Base-by-base conservation (phyloP, 2,797 vertebrate genomes). In the Agapornis canus region DNA sequence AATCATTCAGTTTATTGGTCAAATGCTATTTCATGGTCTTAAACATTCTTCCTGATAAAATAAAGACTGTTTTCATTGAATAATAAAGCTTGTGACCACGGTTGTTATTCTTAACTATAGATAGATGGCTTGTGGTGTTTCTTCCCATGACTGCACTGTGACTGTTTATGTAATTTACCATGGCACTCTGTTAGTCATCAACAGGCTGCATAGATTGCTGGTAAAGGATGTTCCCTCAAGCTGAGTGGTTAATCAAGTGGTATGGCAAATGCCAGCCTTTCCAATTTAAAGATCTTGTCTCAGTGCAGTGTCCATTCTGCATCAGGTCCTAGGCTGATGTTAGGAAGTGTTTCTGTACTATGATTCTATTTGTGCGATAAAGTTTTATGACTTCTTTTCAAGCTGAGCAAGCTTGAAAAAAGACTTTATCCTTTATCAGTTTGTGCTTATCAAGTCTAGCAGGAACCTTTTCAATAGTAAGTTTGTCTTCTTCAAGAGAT, bases 111-210 rank as follows among this genome's bases (percentile, higher is more conserved):
- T 86, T 70, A 89, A 73, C 63, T 89, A 54, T 52, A 35, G 76
- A 77, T 66, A 93, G 72, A 42, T 60, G 56, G 19, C 25, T 93
- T 90, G 82, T 75, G 56, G 68, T 93, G 43, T 86, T 93, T 70
- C 57, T 87, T 89, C 78, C 82, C 21, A 1, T 96, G 86, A 95
- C 90, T 90, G 37, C 31, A 47, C 64, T 82, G 86, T 93, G 60
- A 64, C 90, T 95, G 71, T 90, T 94, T 82, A 20, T 89, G 22
- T 86, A 59, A 87, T 93, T 92, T 94, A 42, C 86, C 40, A 40
- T 52, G 40, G 27, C 2, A 0, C 45, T 76, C 52, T 64, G 60
- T 95, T 89, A 89, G 56, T 93, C 71, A 86, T 77, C 81, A 73
- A 13, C 26, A 66, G 56, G 19, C 51, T 77, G 81, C 68, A 80